phyloP scores from a whole-genome alignment of 1,140 invertebrate species.

The Monochamus saltuarius region DNA sequence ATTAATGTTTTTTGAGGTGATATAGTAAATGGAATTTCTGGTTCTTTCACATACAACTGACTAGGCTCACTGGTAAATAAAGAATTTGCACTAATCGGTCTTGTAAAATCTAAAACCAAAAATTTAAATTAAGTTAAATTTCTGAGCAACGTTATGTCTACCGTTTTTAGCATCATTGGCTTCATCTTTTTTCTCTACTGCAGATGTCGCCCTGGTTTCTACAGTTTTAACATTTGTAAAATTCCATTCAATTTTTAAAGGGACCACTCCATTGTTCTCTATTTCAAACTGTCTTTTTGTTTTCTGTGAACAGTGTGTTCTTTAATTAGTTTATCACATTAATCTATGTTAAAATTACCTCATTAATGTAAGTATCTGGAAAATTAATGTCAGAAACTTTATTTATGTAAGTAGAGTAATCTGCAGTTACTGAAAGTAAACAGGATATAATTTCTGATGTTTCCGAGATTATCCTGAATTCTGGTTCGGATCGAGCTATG shows the following conservation, averaged over 20 bases:
- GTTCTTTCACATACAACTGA: neutral
- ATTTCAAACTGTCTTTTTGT: slow-evolving; percentile 25
- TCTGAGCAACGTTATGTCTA: no score
- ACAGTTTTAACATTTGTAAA: neutral
- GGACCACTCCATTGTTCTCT: slow-evolving; percentile 29
- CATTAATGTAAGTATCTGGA: slow-evolving; percentile 36
- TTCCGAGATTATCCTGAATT: slow-evolving; percentile 17
- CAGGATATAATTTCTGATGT: slow-evolving; percentile 20
- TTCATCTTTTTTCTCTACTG: neutral
- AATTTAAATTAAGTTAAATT: no score
- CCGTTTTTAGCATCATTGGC: neutral
- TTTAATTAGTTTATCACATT: neutral
- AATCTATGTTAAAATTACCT: slow-evolving; percentile 28
- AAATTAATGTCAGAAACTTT: slow-evolving; percentile 26
- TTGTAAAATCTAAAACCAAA: no score
- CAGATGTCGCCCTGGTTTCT: no score
- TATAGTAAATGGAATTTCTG: slow-evolving; percentile 29
- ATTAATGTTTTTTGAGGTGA: slow-evolving; percentile 22
- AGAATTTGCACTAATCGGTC: no score
- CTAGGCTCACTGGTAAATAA: no score
- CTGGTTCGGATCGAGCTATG: slow-evolving; percentile 33
- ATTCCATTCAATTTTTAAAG: slow-evolving; percentile 32
- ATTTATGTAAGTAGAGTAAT: slow-evolving; percentile 36
- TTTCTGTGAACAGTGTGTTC: slow-evolving; percentile 28
- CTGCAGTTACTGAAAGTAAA: slow-evolving; percentile 27